Conservation (phyloP, 1,140 invertebrate species). For the Saccostrea cuccullata region DNA sequence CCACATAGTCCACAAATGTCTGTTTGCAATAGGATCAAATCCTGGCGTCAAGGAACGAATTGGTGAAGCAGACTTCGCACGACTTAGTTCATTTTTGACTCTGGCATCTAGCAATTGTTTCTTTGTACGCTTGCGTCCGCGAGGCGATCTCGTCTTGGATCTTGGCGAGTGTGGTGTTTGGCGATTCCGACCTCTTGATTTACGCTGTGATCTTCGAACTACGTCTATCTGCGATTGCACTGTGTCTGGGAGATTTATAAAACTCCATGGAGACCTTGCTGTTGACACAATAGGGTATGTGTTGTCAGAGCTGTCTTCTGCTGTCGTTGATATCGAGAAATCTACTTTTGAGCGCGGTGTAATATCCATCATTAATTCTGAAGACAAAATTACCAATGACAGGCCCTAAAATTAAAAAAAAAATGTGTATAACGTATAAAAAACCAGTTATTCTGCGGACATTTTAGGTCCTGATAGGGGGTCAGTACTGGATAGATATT, state of each 20-base stretch:
- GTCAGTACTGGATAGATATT: no score
- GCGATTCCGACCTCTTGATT: background rate
- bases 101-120: background rate
- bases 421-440: no score
- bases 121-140: background rate
- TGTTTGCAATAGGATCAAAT: background rate
- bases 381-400: background rate
- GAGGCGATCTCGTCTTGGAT: background rate
- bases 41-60: background rate
- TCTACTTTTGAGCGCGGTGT: background rate
- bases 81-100: background rate
- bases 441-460: no score
- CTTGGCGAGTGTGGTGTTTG: background rate
- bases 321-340: background rate
- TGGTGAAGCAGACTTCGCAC: background rate
- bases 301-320: background rate
- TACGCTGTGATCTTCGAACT: background rate
- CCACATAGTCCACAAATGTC: conserved; percentile 23
- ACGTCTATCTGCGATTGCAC: background rate
- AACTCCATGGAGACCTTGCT: background rate
- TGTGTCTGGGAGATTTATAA: background rate
- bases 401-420: no score
- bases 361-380: background rate
- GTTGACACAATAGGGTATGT: background rate
- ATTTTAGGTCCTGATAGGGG: no score